Percentiles rank a stretch among this genome's conserved stretches.
Evolutionary conservation across 2,888 invertebrate species (phyloP).

Genomic region (Pteria penguin): DNA sequence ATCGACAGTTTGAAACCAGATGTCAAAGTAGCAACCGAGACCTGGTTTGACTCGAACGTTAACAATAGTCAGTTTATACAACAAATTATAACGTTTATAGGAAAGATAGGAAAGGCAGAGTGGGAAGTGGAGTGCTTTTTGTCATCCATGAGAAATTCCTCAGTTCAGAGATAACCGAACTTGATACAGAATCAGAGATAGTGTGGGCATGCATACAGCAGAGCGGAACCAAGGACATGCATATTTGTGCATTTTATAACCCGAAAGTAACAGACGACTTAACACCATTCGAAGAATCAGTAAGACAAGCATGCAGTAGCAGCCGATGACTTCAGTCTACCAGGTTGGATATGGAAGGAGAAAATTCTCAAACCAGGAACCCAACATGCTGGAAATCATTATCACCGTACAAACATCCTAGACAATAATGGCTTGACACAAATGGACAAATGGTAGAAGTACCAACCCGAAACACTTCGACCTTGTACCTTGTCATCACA

Average conservation of each 20-base stretch:
- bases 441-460: slow-evolving; percentile 21
- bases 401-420: slow-evolving; percentile 14
- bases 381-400: slow-evolving; percentile 2
- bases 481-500: slow-evolving; percentile 33
- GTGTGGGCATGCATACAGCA: neutral
- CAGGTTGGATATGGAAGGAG: slow-evolving; percentile 16
- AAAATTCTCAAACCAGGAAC: slow-evolving; percentile 15
- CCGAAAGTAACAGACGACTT: neutral
- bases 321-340: slow-evolving; percentile 16
- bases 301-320: neutral
- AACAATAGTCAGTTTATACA: neutral
- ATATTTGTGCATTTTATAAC: neutral
- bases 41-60: neutral
- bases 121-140: slow-evolving; percentile 7
- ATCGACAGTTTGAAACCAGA: slow-evolving; percentile 2
- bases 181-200: slow-evolving; percentile 3
- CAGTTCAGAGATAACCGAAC: neutral
- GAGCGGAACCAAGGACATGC: neutral
- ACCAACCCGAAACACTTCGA: slow-evolving; percentile 26
- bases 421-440: slow-evolving; percentile 25
- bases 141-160: neutral
- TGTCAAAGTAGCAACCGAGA: neutral
- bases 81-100: slow-evolving; percentile 8
- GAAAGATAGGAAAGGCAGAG: neutral
- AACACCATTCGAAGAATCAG: neutral